Evolutionary conservation across 2,113 vertebrate species (phyloP).

Genomic region (Myotis davidii): DNA sequence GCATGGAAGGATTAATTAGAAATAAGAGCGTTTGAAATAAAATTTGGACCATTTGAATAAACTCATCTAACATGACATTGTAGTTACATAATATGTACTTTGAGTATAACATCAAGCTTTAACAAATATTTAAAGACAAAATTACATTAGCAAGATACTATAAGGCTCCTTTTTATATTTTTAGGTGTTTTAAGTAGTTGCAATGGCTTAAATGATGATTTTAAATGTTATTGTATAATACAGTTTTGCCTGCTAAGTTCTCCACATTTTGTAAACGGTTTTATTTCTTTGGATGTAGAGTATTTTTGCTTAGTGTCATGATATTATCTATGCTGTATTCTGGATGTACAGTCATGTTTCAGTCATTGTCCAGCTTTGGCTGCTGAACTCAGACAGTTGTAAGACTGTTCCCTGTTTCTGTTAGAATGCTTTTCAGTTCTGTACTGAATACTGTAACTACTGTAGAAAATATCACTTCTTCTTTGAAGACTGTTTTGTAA

Average conservation of each 20-base stretch:
- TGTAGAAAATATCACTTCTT: slow-evolving; percentile 89
- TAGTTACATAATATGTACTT: slow-evolving; percentile 88
- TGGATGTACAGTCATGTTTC: slow-evolving; percentile 92
- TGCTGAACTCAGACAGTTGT: slow-evolving; percentile 94
- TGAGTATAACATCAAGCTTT: slow-evolving; percentile 87
- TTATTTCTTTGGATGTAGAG: slow-evolving; percentile 89
- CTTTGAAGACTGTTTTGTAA: slow-evolving; percentile 91
- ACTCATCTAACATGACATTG: slow-evolving; percentile 85
- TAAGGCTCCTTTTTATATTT: slow-evolving; percentile 92
- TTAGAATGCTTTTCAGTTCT: slow-evolving; percentile 91
- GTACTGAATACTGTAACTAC: slow-evolving; percentile 90
- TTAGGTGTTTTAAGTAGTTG: slow-evolving; percentile 94
- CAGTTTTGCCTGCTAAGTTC: slow-evolving; percentile 94
- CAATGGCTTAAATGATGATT: slow-evolving; percentile 88
- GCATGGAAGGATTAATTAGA: slow-evolving; percentile 69
- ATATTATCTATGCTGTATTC: slow-evolving; percentile 92
- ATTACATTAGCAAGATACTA: slow-evolving; percentile 82
- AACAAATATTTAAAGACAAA: slow-evolving; percentile 87
- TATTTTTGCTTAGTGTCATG: slow-evolving; percentile 94
- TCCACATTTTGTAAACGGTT: slow-evolving; percentile 93
- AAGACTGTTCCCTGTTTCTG: slow-evolving; percentile 90
- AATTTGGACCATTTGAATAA: slow-evolving; percentile 85
- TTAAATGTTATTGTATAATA: slow-evolving; percentile 97
- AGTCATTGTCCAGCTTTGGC: slow-evolving; percentile 93
- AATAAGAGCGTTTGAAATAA: slow-evolving; percentile 75